A percentile compares a stretch with the other conserved stretches of the same genome.
Evolutionary conservation across 2,797 vertebrate species (phyloP).

Genomic region (Iguana delicatissima): DNA sequence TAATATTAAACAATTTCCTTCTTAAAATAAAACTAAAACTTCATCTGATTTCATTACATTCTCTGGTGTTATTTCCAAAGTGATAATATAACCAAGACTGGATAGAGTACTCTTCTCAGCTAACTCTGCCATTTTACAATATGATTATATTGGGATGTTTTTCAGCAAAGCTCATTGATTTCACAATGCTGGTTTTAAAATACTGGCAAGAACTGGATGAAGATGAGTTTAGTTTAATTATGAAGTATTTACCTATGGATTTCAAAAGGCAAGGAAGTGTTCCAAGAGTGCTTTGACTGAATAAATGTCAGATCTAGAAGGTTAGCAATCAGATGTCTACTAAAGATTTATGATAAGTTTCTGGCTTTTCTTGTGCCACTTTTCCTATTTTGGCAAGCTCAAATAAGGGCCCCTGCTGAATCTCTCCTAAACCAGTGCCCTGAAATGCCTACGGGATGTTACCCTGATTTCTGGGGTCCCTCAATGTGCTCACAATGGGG

Average conservation of each 20-base stretch:
- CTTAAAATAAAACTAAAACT: slow-evolving; percentile 65
- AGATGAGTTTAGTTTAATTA: slow-evolving; percentile 29
- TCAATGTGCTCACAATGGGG: no score
- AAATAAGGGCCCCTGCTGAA: neutral
- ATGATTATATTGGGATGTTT: slow-evolving; percentile 38
- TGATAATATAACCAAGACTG: slow-evolving; percentile 56
- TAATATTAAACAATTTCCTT: slow-evolving; percentile 74
- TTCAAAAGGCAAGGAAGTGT: neutral
- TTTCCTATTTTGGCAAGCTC: neutral
- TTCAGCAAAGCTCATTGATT: neutral
- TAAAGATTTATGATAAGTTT: neutral
- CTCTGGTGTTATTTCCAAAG: slow-evolving; percentile 59
- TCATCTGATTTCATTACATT: slow-evolving; percentile 63
- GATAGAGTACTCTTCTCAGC: slow-evolving; percentile 45
- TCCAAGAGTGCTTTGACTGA: slow-evolving; percentile 27
- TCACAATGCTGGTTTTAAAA: slow-evolving; percentile 28
- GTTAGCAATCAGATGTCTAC: neutral
- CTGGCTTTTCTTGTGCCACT: neutral
- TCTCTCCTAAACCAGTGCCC: neutral
- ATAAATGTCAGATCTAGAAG: neutral
- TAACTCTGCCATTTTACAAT: slow-evolving; percentile 36
- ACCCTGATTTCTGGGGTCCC: no score
- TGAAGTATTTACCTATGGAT: neutral
- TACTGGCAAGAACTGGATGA: slow-evolving; percentile 18
- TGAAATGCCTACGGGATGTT: neutral